Evolutionary conservation across 1,140 invertebrate species (phyloP), one percentile per base, ranked within the genome.

Genomic region (Drosophila murphyi): DNA sequence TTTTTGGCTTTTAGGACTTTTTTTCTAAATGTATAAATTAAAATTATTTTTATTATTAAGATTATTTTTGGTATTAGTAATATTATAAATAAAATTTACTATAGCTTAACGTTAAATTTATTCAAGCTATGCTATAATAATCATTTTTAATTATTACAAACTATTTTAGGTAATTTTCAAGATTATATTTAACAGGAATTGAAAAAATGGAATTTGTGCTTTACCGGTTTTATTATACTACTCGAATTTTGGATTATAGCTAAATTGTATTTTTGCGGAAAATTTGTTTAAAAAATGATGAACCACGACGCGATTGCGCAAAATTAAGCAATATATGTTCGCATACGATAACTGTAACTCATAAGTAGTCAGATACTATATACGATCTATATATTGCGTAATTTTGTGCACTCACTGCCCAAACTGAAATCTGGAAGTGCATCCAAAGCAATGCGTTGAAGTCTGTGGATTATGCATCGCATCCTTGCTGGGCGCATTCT

Each of bases 321-420:
- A 68, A 74, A 71, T 65, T 80, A 72, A 68, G 76, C 85, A 80
- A 67, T 80, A 59, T 63, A 51, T 39, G 54, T 56, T 55, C 48
- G 57, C 60, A 72, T 50, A 32, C 3, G 4, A 28, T 32, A 28
- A 5, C 12, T 12, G 8, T 43, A 43, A 28, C n/a, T 41, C 32
- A 10, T 20, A 20, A 20, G 20, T 20, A 20, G 20, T 20, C 20
- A 20, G 20, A 20, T 34, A 47, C 2, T 5, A 3, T n/a, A 63
- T 77, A 8, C 57, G 68, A 56, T 65, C 2, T 20, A 55, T 56
- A 76, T 70, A 77, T 72, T 88, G 80, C 85, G 61, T 77, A 83
- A 69, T 54, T 55, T 20, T 62, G 41, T 41, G 59, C 5, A 28
- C 29, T 64, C 64, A 50, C 7, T 59, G 28, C 65, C 32, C 41